Evolutionary conservation across 1,140 invertebrate genomes (phyloP).

Genomic region (Trachymyrmex cornetzi): DNA sequence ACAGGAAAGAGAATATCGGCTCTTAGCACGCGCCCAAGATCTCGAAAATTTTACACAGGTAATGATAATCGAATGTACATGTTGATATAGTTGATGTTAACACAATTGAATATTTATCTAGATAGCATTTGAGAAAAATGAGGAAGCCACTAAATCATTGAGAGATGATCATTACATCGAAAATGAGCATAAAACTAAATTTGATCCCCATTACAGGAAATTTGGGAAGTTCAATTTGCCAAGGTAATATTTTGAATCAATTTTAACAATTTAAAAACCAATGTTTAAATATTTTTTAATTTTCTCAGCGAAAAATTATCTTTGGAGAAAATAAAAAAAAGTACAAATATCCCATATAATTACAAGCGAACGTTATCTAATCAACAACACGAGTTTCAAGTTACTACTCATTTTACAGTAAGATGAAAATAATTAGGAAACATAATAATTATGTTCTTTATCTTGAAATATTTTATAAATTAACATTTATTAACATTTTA

Average conservation of each 20-base stretch:
- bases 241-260: constrained; percentile 72
- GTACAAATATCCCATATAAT: constrained; percentile 63
- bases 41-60: constrained; percentile 83
- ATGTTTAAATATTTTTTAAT: constrained; percentile 23
- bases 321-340: constrained; percentile 80
- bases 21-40: constrained; percentile 81
- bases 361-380: constrained; percentile 36
- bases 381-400: constrained; percentile 59
- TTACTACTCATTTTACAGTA: constrained; percentile 77
- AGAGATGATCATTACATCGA: constrained; percentile 81
- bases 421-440: constrained; percentile 63
- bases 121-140: constrained; percentile 80
- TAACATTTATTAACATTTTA: constrained; percentile 50
- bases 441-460: not conserved
- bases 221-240: constrained; percentile 82
- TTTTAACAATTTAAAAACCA: not conserved
- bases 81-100: not conserved
- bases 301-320: constrained; percentile 78
- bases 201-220: constrained; percentile 76
- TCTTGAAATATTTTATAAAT: constrained; percentile 24
- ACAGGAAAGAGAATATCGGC: constrained; percentile 79
- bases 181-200: constrained; percentile 80
- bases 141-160: constrained; percentile 81
- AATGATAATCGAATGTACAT: constrained; percentile 43
- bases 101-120: constrained; percentile 63